These are phyloP conservation scores for Helobdella robusta DNA, from an alignment of 2,888 invertebrate genomes.

Conservation along the genomic window DNA sequence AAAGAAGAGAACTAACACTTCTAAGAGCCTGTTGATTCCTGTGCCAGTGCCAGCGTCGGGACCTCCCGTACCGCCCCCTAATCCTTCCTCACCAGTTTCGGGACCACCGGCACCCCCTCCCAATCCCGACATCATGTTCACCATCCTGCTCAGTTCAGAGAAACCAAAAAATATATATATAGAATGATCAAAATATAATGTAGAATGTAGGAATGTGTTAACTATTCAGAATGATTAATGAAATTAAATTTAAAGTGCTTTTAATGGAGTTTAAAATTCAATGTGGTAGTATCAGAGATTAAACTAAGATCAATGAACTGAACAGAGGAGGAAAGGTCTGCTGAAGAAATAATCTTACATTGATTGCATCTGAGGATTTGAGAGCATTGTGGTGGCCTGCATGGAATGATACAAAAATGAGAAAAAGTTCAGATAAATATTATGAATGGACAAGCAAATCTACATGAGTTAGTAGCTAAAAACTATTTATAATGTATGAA, in stretches of 20 bases:
- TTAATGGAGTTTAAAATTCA: no score
- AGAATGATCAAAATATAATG: not conserved
- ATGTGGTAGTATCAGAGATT: no score
- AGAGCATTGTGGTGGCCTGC: conserved; percentile 29
- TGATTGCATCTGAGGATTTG: conserved; percentile 28
- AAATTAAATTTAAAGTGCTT: not conserved
- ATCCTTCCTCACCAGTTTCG: no score
- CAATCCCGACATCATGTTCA: conserved; percentile 54
- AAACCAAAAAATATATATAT: not conserved
- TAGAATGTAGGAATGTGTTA: not conserved
- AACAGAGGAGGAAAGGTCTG: not conserved
- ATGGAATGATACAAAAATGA: not conserved
- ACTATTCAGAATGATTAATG: not conserved
- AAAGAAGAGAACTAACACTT: no score
- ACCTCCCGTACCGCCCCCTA: no score
- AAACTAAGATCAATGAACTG: not conserved
- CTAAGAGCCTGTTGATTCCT: no score
- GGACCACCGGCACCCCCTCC: no score
- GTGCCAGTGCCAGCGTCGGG: no score
- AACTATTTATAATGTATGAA: no score
- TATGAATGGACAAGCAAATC: no score
- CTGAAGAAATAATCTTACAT: conserved; percentile 27
- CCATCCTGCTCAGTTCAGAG: conserved; percentile 53
- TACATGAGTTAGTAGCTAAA: no score
- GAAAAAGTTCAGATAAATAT: no score